Conservation (phyloP, 1,140 invertebrate genomes). For the Heterodera carotae region DNA sequence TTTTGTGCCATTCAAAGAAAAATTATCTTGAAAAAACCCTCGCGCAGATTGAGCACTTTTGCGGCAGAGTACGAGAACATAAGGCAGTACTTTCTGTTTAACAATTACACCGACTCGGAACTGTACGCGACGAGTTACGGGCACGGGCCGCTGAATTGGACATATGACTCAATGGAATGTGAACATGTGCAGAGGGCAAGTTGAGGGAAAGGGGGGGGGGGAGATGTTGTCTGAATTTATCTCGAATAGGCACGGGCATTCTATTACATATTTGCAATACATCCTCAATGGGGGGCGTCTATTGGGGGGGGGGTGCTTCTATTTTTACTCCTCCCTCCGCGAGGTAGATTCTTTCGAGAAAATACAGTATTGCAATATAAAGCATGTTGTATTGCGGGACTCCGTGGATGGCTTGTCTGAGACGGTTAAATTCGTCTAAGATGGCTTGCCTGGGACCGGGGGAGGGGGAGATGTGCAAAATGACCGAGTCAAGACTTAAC, state of each 20-base stretch:
- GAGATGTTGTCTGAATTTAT: no score
- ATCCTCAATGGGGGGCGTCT: no score
- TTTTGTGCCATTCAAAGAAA: constrained; percentile 6
- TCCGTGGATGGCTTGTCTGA: no score
- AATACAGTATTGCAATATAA: no score
- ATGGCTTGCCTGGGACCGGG: no score
- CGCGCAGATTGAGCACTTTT: constrained; percentile 14
- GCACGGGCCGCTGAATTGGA: constrained; percentile 24
- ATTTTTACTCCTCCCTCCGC: no score
- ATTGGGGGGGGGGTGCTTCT: no score
- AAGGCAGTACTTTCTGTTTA: constrained; percentile 18
- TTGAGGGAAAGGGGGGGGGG: neutral
- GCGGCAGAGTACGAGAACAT: constrained; percentile 23
- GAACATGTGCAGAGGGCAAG: constrained; percentile 38
- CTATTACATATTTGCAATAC: no score
- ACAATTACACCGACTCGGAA: constrained; percentile 31
- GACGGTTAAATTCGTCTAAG: no score
- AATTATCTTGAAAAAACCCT: constrained; percentile 10
- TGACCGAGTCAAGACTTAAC: neutral
- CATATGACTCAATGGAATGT: constrained; percentile 33
- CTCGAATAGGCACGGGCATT: no score
- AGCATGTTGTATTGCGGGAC: no score
- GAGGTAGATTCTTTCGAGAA: no score
- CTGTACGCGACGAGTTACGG: constrained; percentile 41
- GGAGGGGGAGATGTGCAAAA: neutral